phyloP scores from a whole-genome alignment of 2,113 vertebrate species.

The Megaleporinus macrocephalus region DNA sequence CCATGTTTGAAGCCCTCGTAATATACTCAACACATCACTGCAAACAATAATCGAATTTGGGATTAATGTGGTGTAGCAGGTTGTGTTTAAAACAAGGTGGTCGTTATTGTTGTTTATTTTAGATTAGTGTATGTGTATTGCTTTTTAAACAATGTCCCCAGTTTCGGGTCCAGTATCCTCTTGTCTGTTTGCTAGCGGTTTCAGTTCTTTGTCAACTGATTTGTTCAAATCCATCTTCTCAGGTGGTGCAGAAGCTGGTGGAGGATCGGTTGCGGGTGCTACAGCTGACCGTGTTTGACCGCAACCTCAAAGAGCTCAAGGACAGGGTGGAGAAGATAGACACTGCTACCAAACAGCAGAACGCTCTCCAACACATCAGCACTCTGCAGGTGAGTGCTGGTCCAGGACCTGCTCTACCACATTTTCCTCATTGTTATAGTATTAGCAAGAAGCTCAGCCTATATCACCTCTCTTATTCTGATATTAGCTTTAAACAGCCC shows the following conservation, averaged over 20 bases:
- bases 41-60: too few relatives aligned
- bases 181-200: too few relatives aligned
- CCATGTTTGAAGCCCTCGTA: neutral
- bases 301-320: slow-evolving; percentile 87
- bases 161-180: too few relatives aligned
- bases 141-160: too few relatives aligned
- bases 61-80: too few relatives aligned
- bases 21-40: too few relatives aligned
- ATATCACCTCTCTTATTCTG: too few relatives aligned
- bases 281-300: slow-evolving; percentile 88
- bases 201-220: neutral
- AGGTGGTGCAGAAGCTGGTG: slow-evolving; percentile 91
- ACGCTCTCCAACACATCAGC: slow-evolving; percentile 75
- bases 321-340: slow-evolving; percentile 92
- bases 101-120: too few relatives aligned
- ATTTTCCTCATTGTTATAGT: neutral
- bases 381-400: slow-evolving; percentile 84
- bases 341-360: slow-evolving; percentile 89
- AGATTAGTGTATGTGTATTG: too few relatives aligned
- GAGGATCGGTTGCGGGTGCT: slow-evolving; percentile 86
- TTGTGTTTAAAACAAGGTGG: too few relatives aligned
- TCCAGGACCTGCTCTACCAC: neutral
- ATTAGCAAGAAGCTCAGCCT: too few relatives aligned
- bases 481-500: too few relatives aligned
- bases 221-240: slow-evolving; percentile 38